Evolutionary conservation across 2,797 vertebrate species (phyloP).

Genomic region (Morus bassanus): DNA sequence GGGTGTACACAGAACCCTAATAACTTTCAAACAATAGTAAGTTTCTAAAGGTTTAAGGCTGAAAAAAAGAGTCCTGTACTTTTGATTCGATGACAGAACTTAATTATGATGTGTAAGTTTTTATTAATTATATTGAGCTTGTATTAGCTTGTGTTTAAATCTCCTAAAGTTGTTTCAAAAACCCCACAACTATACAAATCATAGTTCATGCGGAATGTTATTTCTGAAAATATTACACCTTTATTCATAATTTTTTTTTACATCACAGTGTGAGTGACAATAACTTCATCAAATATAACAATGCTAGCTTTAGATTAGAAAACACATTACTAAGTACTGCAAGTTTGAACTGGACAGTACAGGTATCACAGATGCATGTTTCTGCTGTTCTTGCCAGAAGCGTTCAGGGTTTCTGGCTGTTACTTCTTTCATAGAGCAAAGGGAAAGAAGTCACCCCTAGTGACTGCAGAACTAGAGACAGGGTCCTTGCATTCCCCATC

Average conservation of each 20-base stretch:
- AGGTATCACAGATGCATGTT: background rate
- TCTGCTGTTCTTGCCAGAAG: background rate
- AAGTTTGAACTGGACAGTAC: background rate
- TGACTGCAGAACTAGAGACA: background rate
- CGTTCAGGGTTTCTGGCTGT: background rate
- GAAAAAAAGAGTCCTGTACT: background rate
- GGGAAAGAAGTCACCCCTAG: background rate
- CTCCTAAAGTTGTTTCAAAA: background rate
- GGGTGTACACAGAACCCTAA: background rate
- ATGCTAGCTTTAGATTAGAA: background rate
- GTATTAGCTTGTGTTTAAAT: background rate
- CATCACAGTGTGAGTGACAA: background rate
- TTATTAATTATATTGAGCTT: background rate
- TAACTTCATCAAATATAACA: background rate
- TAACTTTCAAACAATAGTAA: background rate
- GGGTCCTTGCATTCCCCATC: background rate
- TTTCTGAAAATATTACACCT: background rate
- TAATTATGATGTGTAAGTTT: background rate
- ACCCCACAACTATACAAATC: background rate
- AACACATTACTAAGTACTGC: background rate
- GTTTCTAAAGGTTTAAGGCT: background rate
- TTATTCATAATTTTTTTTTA: background rate
- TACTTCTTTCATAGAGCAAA: background rate
- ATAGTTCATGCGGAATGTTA: background rate
- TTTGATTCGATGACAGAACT: background rate